These are phyloP conservation scores for Peribatodes rhomboidaria DNA, from an alignment of 2,888 invertebrate genomes.

Conservation along the genomic window DNA sequence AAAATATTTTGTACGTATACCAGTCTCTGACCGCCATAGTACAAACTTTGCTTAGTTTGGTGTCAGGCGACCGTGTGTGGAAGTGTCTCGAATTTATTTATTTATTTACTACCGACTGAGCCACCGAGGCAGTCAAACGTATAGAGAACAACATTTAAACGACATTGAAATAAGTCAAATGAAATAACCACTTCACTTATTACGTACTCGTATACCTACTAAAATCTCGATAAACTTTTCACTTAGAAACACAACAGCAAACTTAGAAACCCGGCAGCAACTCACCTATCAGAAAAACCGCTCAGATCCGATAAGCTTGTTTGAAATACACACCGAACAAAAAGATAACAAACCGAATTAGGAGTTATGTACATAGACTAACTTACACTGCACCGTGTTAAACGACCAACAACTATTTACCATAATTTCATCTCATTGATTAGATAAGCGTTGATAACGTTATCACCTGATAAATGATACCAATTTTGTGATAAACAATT, in stretches of 20 bases:
- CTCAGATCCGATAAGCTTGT: constrained; percentile 54
- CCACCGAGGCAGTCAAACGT: no score
- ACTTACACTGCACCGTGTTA: constrained; percentile 61
- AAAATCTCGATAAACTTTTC: neutral
- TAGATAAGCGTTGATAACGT: constrained; percentile 55
- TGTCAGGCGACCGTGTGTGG: no score
- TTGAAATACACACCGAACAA: constrained; percentile 58
- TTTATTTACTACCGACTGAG: no score
- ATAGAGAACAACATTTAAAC: no score
- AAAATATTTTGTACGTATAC: no score
- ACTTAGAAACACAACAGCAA: neutral
- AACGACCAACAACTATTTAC: constrained; percentile 34
- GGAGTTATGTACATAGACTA: constrained; percentile 43
- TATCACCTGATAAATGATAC: constrained; percentile 50
- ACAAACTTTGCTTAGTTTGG: no score
- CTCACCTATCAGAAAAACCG: constrained; percentile 1
- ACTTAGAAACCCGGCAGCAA: constrained; percentile 5
- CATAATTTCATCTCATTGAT: constrained; percentile 72
- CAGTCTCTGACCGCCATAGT: no score
- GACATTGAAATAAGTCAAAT: no score
- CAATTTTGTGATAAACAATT: constrained; percentile 56
- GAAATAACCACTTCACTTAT: no score
- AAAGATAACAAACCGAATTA: constrained; percentile 59
- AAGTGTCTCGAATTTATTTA: no score
- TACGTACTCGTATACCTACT: no score